These are phyloP conservation scores for Diploscapter pachys DNA, from an alignment of 1,140 invertebrate species.

Conservation along the genomic window DNA sequence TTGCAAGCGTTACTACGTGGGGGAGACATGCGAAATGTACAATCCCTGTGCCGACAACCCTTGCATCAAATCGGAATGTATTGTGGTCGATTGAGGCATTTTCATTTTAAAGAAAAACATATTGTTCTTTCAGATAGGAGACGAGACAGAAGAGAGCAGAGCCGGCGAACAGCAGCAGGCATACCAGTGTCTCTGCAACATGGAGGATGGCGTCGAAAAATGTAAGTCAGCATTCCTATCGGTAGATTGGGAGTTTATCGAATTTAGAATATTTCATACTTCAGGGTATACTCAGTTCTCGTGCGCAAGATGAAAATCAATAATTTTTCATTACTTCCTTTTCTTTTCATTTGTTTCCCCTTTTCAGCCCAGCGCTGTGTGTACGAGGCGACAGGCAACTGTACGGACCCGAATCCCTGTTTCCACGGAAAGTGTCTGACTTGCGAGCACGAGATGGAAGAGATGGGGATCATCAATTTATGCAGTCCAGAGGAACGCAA, in stretches of 20 bases:
- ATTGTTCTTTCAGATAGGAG: too few relatives aligned
- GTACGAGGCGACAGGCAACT: constrained; percentile 10
- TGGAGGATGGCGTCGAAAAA: constrained; percentile 3
- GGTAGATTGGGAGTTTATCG: background rate
- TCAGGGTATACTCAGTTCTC: background rate
- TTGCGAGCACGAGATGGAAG: constrained; percentile 3
- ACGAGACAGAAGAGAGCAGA: constrained; percentile 2
- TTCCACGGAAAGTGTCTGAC: constrained; percentile 12
- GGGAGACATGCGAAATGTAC: constrained; percentile 11
- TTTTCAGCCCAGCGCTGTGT: constrained; percentile 8
- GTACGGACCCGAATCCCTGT: background rate
- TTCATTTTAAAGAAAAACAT: too few relatives aligned
- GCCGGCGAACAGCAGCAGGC: constrained; percentile 2
- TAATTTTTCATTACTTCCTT: background rate
- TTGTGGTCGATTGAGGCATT: background rate
- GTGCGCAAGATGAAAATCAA: background rate
- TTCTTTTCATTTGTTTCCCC: background rate
- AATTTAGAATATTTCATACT: background rate
- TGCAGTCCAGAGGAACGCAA: background rate
- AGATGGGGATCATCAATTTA: constrained; percentile 3
- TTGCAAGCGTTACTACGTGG: constrained; percentile 1
- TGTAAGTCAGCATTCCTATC: constrained; percentile 2
- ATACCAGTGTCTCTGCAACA: constrained; percentile 11
- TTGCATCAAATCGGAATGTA: constrained; percentile 13
- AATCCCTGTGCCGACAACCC: constrained; percentile 15